Conservation (phyloP, 2,797 vertebrate species). For the Coranthus polyacanthus region DNA sequence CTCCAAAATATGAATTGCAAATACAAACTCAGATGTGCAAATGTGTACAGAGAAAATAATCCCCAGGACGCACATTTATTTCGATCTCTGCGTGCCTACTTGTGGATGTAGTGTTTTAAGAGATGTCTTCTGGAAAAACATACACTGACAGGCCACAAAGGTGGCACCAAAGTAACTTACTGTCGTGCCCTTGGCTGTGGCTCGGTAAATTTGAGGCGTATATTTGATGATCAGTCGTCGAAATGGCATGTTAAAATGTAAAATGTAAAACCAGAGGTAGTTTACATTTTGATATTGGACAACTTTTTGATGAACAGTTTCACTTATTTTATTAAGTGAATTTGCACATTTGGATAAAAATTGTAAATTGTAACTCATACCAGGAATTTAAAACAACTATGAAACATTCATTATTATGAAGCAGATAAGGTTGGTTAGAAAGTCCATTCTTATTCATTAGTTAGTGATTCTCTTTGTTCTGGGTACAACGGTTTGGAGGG, state of each 20-base stretch:
- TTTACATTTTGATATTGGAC: no score
- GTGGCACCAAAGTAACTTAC: constrained; percentile 7
- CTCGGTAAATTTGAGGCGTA: not conserved
- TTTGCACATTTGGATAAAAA: no score
- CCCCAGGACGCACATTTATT: constrained; percentile 9
- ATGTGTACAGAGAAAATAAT: constrained; percentile 45
- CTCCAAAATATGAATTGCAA: constrained; percentile 38
- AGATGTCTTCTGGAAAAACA: not conserved
- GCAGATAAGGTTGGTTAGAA: no score
- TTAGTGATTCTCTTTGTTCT: no score
- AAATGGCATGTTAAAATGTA: not conserved
- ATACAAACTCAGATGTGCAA: constrained; percentile 54
- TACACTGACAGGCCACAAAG: not conserved
- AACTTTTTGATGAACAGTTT: no score
- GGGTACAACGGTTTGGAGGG: no score
- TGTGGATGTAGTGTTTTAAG: constrained; percentile 6
- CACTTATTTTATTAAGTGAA: no score
- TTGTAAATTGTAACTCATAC: no score
- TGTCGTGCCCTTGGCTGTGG: not conserved
- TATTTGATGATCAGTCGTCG: no score
- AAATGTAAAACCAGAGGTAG: not conserved
- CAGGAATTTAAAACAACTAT: no score
- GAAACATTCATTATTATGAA: no score
- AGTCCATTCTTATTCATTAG: no score
- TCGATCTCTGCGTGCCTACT: constrained; percentile 4